phyloP scores from a whole-genome alignment of 2,113 vertebrate species.

The Dascyllus trimaculatus region DNA sequence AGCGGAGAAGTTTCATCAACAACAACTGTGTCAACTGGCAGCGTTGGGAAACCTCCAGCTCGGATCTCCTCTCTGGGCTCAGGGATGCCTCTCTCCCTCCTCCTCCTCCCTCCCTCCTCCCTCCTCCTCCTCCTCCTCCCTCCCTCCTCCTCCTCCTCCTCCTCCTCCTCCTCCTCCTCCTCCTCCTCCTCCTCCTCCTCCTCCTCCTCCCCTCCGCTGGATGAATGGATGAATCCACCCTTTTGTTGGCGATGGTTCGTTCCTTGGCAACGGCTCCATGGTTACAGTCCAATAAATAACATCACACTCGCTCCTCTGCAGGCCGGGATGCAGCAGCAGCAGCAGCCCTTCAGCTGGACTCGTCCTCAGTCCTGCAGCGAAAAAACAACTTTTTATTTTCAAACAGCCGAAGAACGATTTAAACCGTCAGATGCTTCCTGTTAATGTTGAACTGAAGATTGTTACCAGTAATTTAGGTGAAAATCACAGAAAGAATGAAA shows the following conservation, averaged over 20 bases:
- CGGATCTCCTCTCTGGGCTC: no score
- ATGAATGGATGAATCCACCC: constrained; percentile 77
- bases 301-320: constrained; percentile 59
- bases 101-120: no score
- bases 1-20: constrained; percentile 69
- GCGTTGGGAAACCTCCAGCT: constrained; percentile 63
- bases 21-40: constrained; percentile 70
- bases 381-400: no score
- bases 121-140: neutral
- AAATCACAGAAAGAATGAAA: no score
- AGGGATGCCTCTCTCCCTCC: constrained; percentile 47
- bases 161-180: neutral
- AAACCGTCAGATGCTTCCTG: no score
- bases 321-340: constrained; percentile 36
- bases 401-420: no score
- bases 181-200: no score
- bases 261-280: constrained; percentile 72
- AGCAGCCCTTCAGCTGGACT: no score
- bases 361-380: no score
- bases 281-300: constrained; percentile 79
- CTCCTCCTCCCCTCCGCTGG: constrained; percentile 43
- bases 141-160: no score
- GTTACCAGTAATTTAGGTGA: no score
- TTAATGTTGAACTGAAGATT: no score
- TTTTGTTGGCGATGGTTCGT: constrained; percentile 70